phyloP scores from a whole-genome alignment of 2,888 invertebrate species.

The Digitonthophagus gazella region DNA sequence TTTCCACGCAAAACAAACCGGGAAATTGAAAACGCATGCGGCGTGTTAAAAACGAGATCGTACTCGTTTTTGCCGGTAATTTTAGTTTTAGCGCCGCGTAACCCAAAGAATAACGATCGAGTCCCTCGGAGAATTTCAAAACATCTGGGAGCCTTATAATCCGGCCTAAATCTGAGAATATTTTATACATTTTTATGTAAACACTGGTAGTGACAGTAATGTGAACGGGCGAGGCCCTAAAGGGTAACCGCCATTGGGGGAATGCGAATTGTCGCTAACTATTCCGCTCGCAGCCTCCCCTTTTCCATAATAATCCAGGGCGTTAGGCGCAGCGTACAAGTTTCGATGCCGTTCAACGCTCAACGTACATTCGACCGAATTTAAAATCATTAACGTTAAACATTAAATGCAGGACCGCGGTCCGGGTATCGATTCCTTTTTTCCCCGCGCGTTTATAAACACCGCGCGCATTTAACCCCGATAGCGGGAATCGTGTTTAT shows the following conservation, averaged over 20 bases:
- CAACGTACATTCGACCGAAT: constrained; percentile 29
- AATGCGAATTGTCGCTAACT: constrained; percentile 53
- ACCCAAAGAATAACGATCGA: neutral
- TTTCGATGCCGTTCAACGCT: constrained; percentile 37
- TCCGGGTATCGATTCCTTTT: neutral
- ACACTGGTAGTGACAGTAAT: constrained; percentile 51
- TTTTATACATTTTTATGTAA: constrained; percentile 51
- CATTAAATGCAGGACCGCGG: constrained; percentile 8
- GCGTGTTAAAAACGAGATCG: neutral
- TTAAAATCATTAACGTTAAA: constrained; percentile 32
- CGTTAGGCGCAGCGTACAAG: constrained; percentile 40
- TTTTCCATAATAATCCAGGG: constrained; percentile 47
- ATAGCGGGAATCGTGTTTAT: constrained; percentile 1
- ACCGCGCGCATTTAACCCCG: neutral
- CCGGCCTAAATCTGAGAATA: constrained; percentile 46
- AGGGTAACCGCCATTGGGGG: constrained; percentile 51
- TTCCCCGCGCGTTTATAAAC: neutral
- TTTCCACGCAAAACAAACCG: too few relatives aligned
- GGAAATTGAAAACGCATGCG: too few relatives aligned
- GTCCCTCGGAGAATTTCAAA: constrained; percentile 17
- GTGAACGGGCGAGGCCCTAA: constrained; percentile 44
- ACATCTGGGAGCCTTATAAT: constrained; percentile 34
- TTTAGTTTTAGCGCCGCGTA: neutral
- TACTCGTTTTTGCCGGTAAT: neutral
- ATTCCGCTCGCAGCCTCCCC: constrained; percentile 46